phyloP scores from a whole-genome alignment of 2,797 vertebrate genomes.

The Sebastes hopkinsi region DNA sequence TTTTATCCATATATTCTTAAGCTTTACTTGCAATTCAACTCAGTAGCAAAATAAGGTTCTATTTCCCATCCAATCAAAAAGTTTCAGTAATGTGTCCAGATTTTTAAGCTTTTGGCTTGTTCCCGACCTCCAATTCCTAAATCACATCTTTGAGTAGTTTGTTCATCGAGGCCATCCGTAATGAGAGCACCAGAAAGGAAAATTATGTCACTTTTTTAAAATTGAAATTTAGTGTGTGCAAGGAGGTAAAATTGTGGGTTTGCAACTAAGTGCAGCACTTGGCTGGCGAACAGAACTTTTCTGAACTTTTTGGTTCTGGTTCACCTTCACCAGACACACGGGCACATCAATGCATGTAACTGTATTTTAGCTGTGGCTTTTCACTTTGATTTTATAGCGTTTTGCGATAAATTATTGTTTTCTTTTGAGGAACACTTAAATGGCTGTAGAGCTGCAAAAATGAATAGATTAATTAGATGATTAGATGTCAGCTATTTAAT shows the following conservation, averaged over 20 bases:
- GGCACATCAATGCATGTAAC: not conserved
- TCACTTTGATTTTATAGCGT: not conserved
- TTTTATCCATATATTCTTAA: conserved; percentile 40
- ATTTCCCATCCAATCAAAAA: conserved; percentile 10
- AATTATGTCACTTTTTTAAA: not conserved
- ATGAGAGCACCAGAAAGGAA: not conserved
- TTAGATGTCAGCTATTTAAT: no score
- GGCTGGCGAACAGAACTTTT: not conserved
- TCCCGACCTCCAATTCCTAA: not conserved
- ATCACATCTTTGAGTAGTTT: not conserved
- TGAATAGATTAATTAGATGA: no score
- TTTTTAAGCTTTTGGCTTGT: not conserved
- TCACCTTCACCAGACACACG: not conserved
- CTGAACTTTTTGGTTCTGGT: not conserved
- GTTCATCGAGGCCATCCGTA: not conserved
- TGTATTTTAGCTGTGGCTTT: not conserved
- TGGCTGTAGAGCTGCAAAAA: no score
- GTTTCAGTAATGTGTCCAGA: not conserved
- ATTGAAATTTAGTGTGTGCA: not conserved
- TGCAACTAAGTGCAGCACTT: not conserved
- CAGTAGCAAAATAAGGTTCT: conserved; percentile 7
- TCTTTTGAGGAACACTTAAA: not conserved
- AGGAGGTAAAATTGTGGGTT: not conserved
- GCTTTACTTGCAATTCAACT: conserved; percentile 40
- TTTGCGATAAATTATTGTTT: not conserved